Conservation (phyloP, 2,888 invertebrate genomes). For the Heliconius erato region DNA sequence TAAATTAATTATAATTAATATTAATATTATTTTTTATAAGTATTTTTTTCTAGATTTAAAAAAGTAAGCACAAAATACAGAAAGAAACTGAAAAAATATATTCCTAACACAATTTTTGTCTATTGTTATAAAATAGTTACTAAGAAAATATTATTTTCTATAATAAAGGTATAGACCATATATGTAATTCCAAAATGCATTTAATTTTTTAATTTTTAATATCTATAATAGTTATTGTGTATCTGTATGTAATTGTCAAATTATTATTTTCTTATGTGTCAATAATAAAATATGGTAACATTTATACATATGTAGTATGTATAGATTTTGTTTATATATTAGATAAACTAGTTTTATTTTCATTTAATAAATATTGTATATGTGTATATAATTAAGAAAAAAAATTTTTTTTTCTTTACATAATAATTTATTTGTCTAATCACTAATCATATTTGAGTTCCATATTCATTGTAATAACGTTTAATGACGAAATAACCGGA, state of each 20-base stretch:
- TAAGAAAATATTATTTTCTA: not conserved
- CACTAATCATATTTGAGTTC: too few species aligned
- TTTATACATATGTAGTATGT: not conserved
- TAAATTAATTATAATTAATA: not conserved
- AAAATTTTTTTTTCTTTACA: too few species aligned
- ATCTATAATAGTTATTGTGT: not conserved
- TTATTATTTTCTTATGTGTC: not conserved
- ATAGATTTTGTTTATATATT: not conserved
- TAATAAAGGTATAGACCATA: not conserved
- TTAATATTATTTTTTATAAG: not conserved
- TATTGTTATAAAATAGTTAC: not conserved
- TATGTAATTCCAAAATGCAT: slow-evolving; percentile 24
- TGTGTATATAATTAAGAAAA: too few species aligned
- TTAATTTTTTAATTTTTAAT: slow-evolving; percentile 3
- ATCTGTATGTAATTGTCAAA: not conserved
- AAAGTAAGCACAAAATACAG: not conserved
- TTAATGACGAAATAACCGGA: not conserved
- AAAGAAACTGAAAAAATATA: slow-evolving; percentile 2
- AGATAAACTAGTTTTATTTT: not conserved
- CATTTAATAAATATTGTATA: too few species aligned
- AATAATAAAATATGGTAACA: not conserved
- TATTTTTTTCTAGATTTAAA: not conserved
- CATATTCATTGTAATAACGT: not conserved
- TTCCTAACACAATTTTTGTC: slow-evolving; percentile 7
- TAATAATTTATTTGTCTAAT: too few species aligned